A percentile compares a stretch with the other conserved stretches of the same genome.
phyloP scores from a whole-genome alignment of 2,888 invertebrate genomes.

The Aelia acuminata region DNA sequence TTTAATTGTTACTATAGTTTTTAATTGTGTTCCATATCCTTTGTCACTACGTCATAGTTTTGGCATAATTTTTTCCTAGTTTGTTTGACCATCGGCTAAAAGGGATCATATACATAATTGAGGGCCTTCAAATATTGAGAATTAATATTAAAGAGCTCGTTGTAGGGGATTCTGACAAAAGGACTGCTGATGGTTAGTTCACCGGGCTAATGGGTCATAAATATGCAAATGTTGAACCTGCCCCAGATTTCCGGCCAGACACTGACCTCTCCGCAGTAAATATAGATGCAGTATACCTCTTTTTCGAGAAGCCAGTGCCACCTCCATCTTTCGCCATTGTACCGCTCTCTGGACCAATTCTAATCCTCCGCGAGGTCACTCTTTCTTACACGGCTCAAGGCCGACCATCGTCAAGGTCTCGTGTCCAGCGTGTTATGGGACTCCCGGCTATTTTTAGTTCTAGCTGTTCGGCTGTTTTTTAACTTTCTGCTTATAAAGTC shows the following conservation, averaged over 20 bases:
- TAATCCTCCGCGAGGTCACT: background rate
- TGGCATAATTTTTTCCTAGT: background rate
- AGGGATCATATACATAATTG: background rate
- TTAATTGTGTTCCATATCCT: no score
- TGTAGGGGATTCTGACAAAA: background rate
- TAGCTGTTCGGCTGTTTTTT: background rate
- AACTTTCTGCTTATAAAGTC: background rate
- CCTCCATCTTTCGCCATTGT: background rate
- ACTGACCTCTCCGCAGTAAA: background rate
- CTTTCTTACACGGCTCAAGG: constrained; percentile 14
- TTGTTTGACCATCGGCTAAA: background rate
- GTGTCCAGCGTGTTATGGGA: background rate
- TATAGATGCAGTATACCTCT: no score
- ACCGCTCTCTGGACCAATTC: constrained; percentile 8
- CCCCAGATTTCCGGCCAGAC: background rate
- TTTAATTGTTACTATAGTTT: no score
- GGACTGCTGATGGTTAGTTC: background rate
- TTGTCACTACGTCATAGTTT: no score
- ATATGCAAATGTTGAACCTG: background rate
- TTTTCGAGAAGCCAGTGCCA: background rate
- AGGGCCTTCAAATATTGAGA: background rate
- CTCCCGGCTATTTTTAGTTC: background rate
- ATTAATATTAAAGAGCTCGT: background rate
- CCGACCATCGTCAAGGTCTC: background rate
- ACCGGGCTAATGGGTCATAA: background rate